These are phyloP conservation scores for Salarias fasciatus DNA, from an alignment of 2,797 vertebrate genomes.

Conservation along the genomic window DNA sequence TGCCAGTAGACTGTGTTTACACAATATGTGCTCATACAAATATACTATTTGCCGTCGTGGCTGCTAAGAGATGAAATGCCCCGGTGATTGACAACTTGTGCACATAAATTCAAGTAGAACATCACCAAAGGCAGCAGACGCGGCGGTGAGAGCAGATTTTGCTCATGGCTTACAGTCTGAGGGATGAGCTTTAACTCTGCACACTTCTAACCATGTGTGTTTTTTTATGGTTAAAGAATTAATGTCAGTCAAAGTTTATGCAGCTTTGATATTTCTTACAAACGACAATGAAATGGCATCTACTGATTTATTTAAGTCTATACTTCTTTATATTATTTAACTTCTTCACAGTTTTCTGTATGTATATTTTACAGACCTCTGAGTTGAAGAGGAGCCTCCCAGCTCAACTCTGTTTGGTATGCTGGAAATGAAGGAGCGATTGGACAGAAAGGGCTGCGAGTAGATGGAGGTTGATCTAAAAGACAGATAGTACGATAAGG, in stretches of 20 bases:
- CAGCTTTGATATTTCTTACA: neutral
- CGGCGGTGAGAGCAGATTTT: constrained; percentile 16
- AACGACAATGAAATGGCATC: neutral
- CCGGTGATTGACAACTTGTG: constrained; percentile 32
- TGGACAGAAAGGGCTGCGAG: neutral
- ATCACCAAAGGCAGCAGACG: constrained; percentile 11
- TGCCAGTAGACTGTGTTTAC: constrained; percentile 55
- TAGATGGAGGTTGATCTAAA: neutral
- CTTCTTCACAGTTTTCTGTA: neutral
- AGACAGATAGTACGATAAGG: constrained; percentile 1
- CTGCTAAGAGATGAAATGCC: constrained; percentile 24
- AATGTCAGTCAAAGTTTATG: neutral
- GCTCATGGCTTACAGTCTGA: constrained; percentile 4
- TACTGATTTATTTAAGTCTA: neutral
- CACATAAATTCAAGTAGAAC: constrained; percentile 18
- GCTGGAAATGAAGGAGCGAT: neutral
- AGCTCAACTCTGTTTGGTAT: neutral
- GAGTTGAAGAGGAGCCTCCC: neutral
- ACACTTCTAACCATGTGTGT: neutral
- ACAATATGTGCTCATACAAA: constrained; percentile 39
- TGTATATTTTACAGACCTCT: constrained; percentile 3
- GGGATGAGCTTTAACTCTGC: neutral
- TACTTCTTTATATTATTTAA: neutral
- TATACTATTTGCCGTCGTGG: constrained; percentile 36
- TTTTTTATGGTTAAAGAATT: neutral